Evolutionary conservation across 2,797 vertebrate genomes (phyloP).

Genomic region (Poecilia wingei): DNA sequence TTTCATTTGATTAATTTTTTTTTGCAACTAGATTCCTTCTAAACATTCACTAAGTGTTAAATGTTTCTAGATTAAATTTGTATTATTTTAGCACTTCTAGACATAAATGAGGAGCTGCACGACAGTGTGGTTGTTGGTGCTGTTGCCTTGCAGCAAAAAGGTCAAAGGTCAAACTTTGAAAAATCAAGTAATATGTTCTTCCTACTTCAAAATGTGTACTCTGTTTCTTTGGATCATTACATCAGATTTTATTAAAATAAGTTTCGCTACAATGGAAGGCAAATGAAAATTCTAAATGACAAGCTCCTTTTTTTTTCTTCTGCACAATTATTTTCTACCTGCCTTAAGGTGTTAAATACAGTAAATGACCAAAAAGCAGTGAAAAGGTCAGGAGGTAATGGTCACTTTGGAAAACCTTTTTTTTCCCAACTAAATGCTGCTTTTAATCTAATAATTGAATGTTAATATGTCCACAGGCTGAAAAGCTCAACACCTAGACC

Average conservation of each 20-base stretch:
- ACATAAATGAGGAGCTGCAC: not conserved
- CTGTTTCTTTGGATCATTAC: not conserved
- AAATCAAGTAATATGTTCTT: not conserved
- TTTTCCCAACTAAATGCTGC: not conserved
- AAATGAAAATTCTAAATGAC: not conserved
- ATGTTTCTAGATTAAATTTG: not conserved
- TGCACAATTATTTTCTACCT: not conserved
- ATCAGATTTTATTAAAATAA: not conserved
- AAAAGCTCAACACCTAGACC: conserved; percentile 3
- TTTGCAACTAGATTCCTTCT: not conserved
- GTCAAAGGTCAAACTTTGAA: not conserved
- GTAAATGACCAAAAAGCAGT: not conserved
- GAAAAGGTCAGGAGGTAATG: conserved; percentile 36
- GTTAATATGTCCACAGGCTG: not conserved
- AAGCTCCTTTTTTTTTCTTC: not conserved
- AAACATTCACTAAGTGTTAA: not conserved
- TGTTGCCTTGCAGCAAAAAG: not conserved
- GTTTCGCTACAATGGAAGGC: not conserved
- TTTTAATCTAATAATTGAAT: conserved; percentile 24
- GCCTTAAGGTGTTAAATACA: not conserved
- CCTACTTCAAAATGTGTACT: not conserved
- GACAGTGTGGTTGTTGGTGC: not conserved
- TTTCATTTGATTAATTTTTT: not conserved
- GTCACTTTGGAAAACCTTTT: conserved; percentile 10
- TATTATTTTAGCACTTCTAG: not conserved